Evolutionary conservation across 2,797 vertebrate genomes (phyloP), one percentile per base, ranked within the genome.

Genomic region (Hoplostethus mediterraneus): DNA sequence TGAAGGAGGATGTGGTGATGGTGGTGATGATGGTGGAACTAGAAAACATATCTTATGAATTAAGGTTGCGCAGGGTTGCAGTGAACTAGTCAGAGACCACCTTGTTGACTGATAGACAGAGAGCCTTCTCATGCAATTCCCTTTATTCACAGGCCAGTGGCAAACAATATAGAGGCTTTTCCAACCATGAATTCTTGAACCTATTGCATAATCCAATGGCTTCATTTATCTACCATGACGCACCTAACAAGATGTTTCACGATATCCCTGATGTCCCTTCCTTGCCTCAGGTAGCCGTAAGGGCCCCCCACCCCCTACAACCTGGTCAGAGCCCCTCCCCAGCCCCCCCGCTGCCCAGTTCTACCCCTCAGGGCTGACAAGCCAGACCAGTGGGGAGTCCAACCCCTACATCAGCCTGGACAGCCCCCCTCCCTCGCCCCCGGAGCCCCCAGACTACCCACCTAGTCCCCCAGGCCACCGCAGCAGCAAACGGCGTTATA

Each of bases 351-450:
- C 44, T 6, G 3, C 80, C 16, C 94, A 95, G 28, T 96, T 95
- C 80, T 97, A 96, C 63, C 91, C 95, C 59, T 93, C 92, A 0
- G 94, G 90, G 33, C 90, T 95, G 74, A 95, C 95, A 0, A 96
- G 95, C 30, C 97, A 97, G 40, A 96, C 92, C 89, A 99, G 97
- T 89, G 96, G 93, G 0, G 98, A 99, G 72, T 98, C 97, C 67
- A 98, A 99, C 88, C 98, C 97, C 9, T 99, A 99, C 11, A 95
- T 98, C 68, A 99, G 97, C 92, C 93, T 99, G 61, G 98, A 99
- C 91, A 98, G 97, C 83, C 98, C 97, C 77, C 94, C 95, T 4
- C 94, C 95, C 0, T 95, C 96, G 0, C 94, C 96, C 0, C 97
- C 96, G 0, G 97, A 97, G 12, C 93, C 94, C 49, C 90, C 90